These are phyloP conservation scores for Pongo abelii DNA, from an alignment of 2,113 vertebrate genomes.

Conservation along the genomic window DNA sequence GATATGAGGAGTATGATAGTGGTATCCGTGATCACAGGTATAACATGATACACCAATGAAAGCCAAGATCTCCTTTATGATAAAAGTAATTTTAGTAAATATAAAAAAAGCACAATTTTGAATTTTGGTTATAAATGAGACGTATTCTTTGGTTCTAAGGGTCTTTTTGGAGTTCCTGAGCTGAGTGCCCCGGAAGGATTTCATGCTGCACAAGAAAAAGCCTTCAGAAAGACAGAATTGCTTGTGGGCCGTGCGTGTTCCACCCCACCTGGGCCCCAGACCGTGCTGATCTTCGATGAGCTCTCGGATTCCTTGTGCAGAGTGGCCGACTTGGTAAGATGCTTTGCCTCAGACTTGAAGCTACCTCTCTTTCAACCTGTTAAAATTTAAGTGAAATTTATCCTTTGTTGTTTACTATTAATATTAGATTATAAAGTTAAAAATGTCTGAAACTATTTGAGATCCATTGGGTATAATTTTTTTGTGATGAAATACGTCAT, in stretches of 20 bases:
- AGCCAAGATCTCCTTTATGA: background rate
- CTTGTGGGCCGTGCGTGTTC: conserved; percentile 88
- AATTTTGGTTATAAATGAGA: background rate
- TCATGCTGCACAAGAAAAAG: conserved; percentile 86
- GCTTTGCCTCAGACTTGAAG: background rate
- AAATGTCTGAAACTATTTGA: background rate
- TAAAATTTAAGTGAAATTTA: too few relatives aligned
- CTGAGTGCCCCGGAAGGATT: conserved; percentile 93
- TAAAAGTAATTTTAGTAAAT: background rate
- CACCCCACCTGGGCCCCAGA: conserved; percentile 86
- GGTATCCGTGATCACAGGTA: background rate
- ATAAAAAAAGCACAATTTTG: background rate
- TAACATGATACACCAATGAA: background rate
- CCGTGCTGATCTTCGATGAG: conserved; percentile 91
- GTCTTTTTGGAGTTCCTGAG: conserved; percentile 95
- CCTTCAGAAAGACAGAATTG: conserved; percentile 86
- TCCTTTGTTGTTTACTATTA: background rate
- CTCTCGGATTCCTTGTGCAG: conserved; percentile 94
- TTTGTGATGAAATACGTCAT: background rate
- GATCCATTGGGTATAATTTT: background rate
- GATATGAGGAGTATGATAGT: background rate
- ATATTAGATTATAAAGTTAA: background rate
- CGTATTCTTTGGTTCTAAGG: conserved; percentile 83
- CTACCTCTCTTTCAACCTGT: background rate
- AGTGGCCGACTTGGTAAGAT: conserved; percentile 95